Conservation (phyloP, 2,797 vertebrate genomes). For the Mormyrops boulengeri region DNA sequence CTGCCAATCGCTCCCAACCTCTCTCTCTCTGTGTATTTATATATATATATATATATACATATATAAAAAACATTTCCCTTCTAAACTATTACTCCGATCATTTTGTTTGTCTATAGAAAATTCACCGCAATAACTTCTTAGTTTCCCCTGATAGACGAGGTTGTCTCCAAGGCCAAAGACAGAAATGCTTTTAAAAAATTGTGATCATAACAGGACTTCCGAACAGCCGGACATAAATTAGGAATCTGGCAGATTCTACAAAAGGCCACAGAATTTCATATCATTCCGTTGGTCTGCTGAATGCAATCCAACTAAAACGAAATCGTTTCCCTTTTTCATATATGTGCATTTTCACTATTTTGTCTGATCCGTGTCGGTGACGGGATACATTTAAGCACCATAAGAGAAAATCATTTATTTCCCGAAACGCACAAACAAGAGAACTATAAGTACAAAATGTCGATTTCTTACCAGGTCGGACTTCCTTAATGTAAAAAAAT, state of each 20-base stretch:
- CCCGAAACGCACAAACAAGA: not conserved
- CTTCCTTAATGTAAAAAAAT: slow-evolving; percentile 67
- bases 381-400: not conserved
- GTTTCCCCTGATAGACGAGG: not conserved
- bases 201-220: not conserved
- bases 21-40: not conserved
- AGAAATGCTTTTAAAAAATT: not conserved
- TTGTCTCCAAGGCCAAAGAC: not conserved
- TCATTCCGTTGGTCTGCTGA: not conserved
- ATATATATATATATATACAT: not conserved
- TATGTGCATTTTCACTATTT: not conserved
- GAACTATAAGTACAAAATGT: slow-evolving; percentile 33
- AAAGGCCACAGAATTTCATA: not conserved
- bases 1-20: not conserved
- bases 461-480: slow-evolving; percentile 71
- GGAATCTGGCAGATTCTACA: not conserved
- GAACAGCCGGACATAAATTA: not conserved
- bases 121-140: not conserved
- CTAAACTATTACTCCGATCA: not conserved
- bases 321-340: not conserved
- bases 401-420: not conserved
- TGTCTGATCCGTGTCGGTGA: not conserved
- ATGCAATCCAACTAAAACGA: not conserved
- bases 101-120: not conserved
- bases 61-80: not conserved